A percentile compares a stretch with the other conserved stretches of the same genome.
phyloP scores from a whole-genome alignment of 1,140 invertebrate species.

The Leptinotarsa texana region DNA sequence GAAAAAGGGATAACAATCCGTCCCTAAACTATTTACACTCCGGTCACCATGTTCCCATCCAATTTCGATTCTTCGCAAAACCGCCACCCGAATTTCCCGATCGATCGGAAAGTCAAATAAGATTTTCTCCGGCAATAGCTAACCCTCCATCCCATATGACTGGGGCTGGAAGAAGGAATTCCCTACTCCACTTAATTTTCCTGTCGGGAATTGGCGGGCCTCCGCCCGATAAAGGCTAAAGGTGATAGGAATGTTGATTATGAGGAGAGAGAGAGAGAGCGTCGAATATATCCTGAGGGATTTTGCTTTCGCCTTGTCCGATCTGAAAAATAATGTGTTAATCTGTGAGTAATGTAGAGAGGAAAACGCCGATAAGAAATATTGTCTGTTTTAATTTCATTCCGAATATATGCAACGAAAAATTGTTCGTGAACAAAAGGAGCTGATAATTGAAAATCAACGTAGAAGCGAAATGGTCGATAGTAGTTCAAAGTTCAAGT shows the following conservation, averaged over 20 bases:
- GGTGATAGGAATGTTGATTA: conserved; percentile 55
- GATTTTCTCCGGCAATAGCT: conserved; percentile 38
- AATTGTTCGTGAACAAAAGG: no score
- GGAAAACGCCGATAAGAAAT: no score
- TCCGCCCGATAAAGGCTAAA: conserved; percentile 50
- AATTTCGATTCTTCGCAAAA: no score
- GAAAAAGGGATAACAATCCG: no score
- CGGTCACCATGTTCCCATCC: no score
- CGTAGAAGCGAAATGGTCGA: no score
- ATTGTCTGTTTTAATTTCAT: no score
- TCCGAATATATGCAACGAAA: no score
- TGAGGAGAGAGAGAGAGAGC: conserved; percentile 39
- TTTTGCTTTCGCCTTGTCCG: conserved; percentile 15
- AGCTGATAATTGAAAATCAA: no score
- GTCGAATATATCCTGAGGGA: conserved; percentile 34
- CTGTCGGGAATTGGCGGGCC: conserved; percentile 47
- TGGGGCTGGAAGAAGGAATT: conserved; percentile 1
- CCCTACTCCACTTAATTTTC: conserved; percentile 51
- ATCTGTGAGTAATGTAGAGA: not conserved
- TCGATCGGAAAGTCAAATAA: conserved; percentile 47
- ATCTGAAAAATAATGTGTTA: conserved; percentile 4
- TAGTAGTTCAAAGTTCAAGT: no score
- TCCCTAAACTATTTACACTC: no score
- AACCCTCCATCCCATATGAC: conserved; percentile 26
- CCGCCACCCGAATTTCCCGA: conserved; percentile 15